Base-by-base conservation (phyloP, 2,888 invertebrate genomes). In the Ophion costatus region DNA sequence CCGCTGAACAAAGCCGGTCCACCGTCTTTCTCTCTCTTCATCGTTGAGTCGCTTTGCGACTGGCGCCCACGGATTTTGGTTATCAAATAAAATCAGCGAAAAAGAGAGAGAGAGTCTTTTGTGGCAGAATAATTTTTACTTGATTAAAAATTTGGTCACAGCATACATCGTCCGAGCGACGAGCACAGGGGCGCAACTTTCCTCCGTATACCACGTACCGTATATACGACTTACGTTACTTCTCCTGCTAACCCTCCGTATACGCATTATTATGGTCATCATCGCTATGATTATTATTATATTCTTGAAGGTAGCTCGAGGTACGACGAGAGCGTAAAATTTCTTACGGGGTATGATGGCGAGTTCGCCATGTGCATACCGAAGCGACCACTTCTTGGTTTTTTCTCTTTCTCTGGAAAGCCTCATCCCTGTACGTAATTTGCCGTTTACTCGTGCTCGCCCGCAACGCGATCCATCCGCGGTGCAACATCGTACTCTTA, bases 331-430 rank as follows among this genome's bases (percentile, higher is more conserved):
- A 59, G 20, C 91, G 92, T 91, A 92, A 90, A 91, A 91, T 91
- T 92, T 92, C 92, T 92, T 92, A 91, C 88, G 89, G 91, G 89
- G 89, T 91, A 91, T 92, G 91, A 92, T 90, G 90, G 92, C 89
- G 91, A 84, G 87, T 22, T 51, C 33, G 76, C 77, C 14, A 87
- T 88, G 90, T 89, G 91, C 91, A 91, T 90, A 90, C 90, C 91
- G 89, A 91, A 91, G 91, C 88, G 90, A 91, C 83, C 88, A 87
- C 89, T 87, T 86, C 82, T 87, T 82, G 87, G 81, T 87, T 80
- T 83, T 86, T 86, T 79, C 75, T 61, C 64, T 61, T 24, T 74
- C 57, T 42, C 29, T 22, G 61, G 33, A 56, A 61, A 42, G 64
- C n/a, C 74, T 24, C 38, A 38, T 38, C 38, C 38, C 69, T 66